These are phyloP conservation scores for Perizoma affinitatum DNA, from an alignment of 2,888 invertebrate species.

Conservation along the genomic window DNA sequence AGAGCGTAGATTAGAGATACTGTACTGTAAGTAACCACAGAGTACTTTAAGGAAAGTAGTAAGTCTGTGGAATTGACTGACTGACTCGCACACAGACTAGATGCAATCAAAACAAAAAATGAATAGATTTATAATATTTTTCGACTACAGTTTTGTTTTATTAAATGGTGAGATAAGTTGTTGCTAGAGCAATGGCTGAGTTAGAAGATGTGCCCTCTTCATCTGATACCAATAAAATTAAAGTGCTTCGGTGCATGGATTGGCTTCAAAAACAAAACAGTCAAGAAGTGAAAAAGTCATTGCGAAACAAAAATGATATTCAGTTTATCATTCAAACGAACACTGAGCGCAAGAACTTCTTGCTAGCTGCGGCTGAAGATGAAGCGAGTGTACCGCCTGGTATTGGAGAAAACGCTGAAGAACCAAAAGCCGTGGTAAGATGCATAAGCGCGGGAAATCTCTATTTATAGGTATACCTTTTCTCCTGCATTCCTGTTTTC, in stretches of 20 bases:
- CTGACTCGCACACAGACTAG: no score
- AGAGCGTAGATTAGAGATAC: no score
- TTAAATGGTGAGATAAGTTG: conserved; percentile 7
- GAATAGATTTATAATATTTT: neutral
- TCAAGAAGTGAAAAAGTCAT: conserved; percentile 59
- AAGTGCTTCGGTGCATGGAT: conserved; percentile 62
- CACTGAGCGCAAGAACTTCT: conserved; percentile 66
- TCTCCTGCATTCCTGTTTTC: neutral
- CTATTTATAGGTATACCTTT: neutral
- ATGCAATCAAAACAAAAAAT: neutral
- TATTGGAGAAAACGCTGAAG: conserved; percentile 56
- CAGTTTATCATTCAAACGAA: conserved; percentile 73
- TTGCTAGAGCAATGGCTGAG: conserved; percentile 18
- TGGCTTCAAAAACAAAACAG: conserved; percentile 75
- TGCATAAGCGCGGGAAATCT: conserved; percentile 11
- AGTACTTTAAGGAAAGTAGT: no score
- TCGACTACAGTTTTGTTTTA: conserved; percentile 8
- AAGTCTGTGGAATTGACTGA: no score
- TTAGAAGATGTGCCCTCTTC: conserved; percentile 10
- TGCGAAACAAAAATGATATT: conserved; percentile 71
- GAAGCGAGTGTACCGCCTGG: conserved; percentile 69
- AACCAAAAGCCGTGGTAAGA: conserved; percentile 66
- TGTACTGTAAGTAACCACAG: no score
- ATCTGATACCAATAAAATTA: conserved; percentile 40
- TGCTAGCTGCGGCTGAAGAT: conserved; percentile 66